Evolutionary conservation across 2,797 vertebrate genomes (phyloP), one percentile per base, ranked within the genome.

Genomic region (Bucorvus abyssinicus): DNA sequence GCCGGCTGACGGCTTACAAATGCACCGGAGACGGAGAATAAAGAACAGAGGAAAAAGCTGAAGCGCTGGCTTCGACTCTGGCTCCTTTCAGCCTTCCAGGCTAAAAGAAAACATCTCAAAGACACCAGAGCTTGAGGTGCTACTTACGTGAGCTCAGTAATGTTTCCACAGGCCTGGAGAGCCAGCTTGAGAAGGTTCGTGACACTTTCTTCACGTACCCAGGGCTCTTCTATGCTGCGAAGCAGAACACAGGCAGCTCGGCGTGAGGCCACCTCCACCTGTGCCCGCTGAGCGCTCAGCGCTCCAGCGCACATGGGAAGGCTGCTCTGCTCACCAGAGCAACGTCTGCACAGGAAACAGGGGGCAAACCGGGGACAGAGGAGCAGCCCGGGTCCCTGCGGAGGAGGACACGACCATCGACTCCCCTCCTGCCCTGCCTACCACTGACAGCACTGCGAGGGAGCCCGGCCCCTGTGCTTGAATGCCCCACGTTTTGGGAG

Each of bases 201-300:
- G 11, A 98, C 60, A 21, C 96, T 88, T 32, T 94, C 94, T 29
- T 42, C 90, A 80, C 47, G 60, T 20, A 98, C 94, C 98, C 98
- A 98, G 0, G 92, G 95, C 65, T 99, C 98, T 78, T 98, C 96
- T 77, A 98, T 97, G 92, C 98, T 99, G 96, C 57, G 86, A 95
- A 50, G 59, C 30, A 95, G 90, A 97, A 71, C 3, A 56, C 1
- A 83, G 50, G 67, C n/a, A 94, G 50, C 47, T 75, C 47, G 82
- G 81, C 38, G 40, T 0, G 0, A 64, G 22, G n/a, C 30, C 59
- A 40, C 1, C 92, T 44, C 77, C 69, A n/a, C 30, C 30, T 52
- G 52, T 53, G 10, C 3, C 59, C 78, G 52, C 22, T 52, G 19
- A 69, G 49, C 2, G 47, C 26, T 67, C 61, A 78, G n/a, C 63